Base-by-base conservation (phyloP, 2,888 invertebrate genomes). In the Apodemia zela region DNA sequence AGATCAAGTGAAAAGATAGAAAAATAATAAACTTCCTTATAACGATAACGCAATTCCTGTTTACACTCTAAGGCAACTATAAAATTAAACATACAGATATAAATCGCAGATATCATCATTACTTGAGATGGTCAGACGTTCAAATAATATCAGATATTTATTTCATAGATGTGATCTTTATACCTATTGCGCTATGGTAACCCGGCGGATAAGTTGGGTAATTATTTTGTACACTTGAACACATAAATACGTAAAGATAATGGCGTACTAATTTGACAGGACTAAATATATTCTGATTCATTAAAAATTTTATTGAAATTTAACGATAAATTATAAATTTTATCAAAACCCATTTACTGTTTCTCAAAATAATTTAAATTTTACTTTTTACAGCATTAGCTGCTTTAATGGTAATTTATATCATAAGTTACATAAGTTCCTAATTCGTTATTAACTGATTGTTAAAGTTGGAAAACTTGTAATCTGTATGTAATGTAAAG, bases 141-240 rank as follows among this genome's bases (percentile, higher is more conserved):
- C 81, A 76, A 82, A 87, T 87, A 85, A 86, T 84, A 78, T 81
- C 74, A 76, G 72, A 76, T 75, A 80, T 87, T 87, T 87, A 87
- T 78, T 77, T 69, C 25, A 54, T 68, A 70, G 86, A 85, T 85
- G 74, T 69, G 77, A 86, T 86, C 85, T 84, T 70, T 54, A 54
- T 54, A 54, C 15, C 54, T 54, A 54, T 54, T 54, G 54, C 54
- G 54, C 15, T 54, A 54, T 54, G 51, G 51, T 54, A 25, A 54
- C 54, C 54, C 25, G 15, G 25, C 54, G 8, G 21, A 42, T 45
- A 45, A 54, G 54, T 54, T 54, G 54, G 54, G 54, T 54, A 54
- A 54, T 54, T 54, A 54, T 54, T 54, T 54, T 5, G 54, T 54
- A 54, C 54, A 54, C 29, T 54, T 15, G 6, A 13, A 29, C 6